A percentile compares a stretch with the other conserved stretches of the same genome.
These are phyloP conservation scores for Sebastiscus tertius DNA, from an alignment of 2,797 vertebrate species.

Conservation along the genomic window DNA sequence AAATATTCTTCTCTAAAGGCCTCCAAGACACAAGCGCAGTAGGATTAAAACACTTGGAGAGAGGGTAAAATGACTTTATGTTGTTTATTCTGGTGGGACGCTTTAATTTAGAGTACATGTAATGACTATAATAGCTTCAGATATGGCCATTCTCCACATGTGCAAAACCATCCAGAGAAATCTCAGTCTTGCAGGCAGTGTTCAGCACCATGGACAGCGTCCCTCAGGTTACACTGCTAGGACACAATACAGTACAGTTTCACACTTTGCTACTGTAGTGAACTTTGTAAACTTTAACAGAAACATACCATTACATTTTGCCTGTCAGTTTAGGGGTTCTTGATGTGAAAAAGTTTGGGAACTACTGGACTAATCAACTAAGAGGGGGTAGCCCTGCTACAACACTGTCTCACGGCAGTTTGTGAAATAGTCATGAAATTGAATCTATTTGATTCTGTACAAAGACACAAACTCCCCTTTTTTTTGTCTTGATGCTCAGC, in stretches of 20 bases:
- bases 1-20: background rate
- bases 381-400: too few relatives aligned
- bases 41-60: background rate
- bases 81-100: background rate
- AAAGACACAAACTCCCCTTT: too few relatives aligned
- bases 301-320: background rate
- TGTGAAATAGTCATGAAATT: too few relatives aligned
- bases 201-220: slow-evolving; percentile 58
- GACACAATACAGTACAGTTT: background rate
- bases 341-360: too few relatives aligned
- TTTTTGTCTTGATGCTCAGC: too few relatives aligned
- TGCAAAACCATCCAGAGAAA: background rate
- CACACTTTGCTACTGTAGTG: background rate
- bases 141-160: background rate
- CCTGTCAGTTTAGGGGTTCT: background rate
- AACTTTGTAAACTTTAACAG: background rate
- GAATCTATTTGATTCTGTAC: too few relatives aligned
- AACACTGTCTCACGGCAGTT: too few relatives aligned
- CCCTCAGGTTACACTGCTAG: background rate
- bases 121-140: background rate
- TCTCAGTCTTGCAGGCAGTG: background rate
- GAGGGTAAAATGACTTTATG: background rate
- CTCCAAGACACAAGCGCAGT: background rate
- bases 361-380: too few relatives aligned
- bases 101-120: background rate